phyloP scores from a whole-genome alignment of 2,797 vertebrate species.

The Lutjanus argentimaculatus region DNA sequence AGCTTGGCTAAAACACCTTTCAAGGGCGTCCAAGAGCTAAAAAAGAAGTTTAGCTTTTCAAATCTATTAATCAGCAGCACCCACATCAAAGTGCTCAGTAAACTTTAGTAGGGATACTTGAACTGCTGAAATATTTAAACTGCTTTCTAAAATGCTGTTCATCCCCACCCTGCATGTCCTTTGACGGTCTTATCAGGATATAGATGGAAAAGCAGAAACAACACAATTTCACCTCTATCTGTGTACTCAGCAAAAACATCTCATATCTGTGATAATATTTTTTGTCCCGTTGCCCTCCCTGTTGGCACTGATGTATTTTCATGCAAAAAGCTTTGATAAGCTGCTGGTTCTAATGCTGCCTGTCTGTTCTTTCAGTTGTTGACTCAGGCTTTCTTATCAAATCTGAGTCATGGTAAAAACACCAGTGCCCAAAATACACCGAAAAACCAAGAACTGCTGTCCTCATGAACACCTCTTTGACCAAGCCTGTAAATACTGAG shows the following conservation, averaged over 20 bases:
- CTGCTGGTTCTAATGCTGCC: conserved; percentile 48
- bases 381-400: conserved; percentile 71
- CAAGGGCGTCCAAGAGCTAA: conserved; percentile 65
- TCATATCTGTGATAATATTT: conserved; percentile 76
- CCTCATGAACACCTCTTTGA: conserved; percentile 19
- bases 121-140: conserved; percentile 64
- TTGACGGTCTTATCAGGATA: conserved; percentile 70
- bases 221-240: conserved; percentile 70
- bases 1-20: conserved; percentile 68
- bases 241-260: conserved; percentile 76
- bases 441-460: conserved; percentile 1
- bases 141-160: conserved; percentile 55
- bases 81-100: conserved; percentile 66
- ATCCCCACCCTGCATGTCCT: conserved; percentile 50
- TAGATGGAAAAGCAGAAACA: conserved; percentile 66
- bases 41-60: conserved; percentile 57
- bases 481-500: not conserved
- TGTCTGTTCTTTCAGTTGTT: conserved; percentile 62
- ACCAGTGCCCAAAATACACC: conserved; percentile 29
- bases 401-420: conserved; percentile 54
- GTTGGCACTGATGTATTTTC: conserved; percentile 68
- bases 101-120: conserved; percentile 49
- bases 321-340: conserved; percentile 74
- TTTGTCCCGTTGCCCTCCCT: conserved; percentile 60
- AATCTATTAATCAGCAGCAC: conserved; percentile 62